Conservation (phyloP, 2,113 vertebrate genomes). For the Motacilla alba region DNA sequence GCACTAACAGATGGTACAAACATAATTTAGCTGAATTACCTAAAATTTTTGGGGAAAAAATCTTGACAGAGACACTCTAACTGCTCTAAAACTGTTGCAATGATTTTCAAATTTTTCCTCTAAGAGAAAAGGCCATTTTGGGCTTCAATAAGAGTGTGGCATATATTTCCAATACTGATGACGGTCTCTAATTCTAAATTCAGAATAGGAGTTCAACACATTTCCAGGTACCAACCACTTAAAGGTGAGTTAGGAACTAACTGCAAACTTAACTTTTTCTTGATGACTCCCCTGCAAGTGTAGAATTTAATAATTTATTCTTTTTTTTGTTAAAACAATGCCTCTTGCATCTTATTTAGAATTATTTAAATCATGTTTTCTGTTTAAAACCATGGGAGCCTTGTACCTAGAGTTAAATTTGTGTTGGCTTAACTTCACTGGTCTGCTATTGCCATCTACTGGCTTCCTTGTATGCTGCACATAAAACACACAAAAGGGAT, state of each 20-base stretch:
- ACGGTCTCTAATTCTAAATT: constrained; percentile 57
- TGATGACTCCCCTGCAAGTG: not conserved
- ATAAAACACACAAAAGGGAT: not conserved
- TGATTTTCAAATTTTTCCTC: constrained; percentile 6
- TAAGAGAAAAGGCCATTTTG: constrained; percentile 9
- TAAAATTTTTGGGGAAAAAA: not conserved
- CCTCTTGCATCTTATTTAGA: constrained; percentile 30
- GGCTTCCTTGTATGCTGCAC: constrained; percentile 20
- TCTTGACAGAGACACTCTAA: not conserved
- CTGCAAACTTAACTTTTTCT: constrained; percentile 22
- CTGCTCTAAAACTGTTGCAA: not conserved
- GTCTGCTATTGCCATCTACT: constrained; percentile 78
- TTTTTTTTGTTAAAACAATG: constrained; percentile 30
- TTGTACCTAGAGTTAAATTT: not conserved
- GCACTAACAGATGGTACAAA: not conserved
- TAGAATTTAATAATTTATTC: constrained; percentile 41
- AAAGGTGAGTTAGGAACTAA: not conserved
- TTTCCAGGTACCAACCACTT: not conserved
- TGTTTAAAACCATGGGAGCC: constrained; percentile 23
- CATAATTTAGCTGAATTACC: not conserved
- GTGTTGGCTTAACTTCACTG: not conserved
- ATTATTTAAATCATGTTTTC: constrained; percentile 26
- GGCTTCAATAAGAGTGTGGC: constrained; percentile 14
- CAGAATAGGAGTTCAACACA: constrained; percentile 33
- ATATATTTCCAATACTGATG: not conserved